phyloP scores from a whole-genome alignment of 2,888 invertebrate species.

The Meiosimyza decipiens region DNA sequence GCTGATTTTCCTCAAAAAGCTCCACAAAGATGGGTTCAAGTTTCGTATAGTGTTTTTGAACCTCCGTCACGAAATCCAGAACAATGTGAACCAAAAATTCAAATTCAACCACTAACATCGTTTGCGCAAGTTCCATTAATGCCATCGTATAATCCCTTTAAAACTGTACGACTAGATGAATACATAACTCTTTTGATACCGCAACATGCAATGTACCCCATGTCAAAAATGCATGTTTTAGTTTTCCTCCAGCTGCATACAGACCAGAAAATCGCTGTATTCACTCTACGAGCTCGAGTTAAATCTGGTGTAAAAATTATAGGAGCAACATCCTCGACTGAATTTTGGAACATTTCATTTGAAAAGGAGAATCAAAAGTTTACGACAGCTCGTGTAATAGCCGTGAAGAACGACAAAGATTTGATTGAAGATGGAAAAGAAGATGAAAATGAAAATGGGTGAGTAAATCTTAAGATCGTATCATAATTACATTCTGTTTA shows the following conservation, averaged over 20 bases:
- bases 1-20: slow-evolving; percentile 70
- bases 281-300: slow-evolving; percentile 90
- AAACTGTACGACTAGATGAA: slow-evolving; percentile 86
- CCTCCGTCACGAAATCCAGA: slow-evolving; percentile 77
- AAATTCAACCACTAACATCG: slow-evolving; percentile 76
- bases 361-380: slow-evolving; percentile 85
- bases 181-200: slow-evolving; percentile 87
- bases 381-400: slow-evolving; percentile 89
- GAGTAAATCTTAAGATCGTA: neutral
- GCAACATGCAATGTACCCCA: slow-evolving; percentile 88
- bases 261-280: slow-evolving; percentile 77
- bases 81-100: slow-evolving; percentile 80
- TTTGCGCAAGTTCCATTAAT: slow-evolving; percentile 77
- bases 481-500: too few relatives aligned
- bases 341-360: slow-evolving; percentile 88
- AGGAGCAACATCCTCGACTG: slow-evolving; percentile 81
- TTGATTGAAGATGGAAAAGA: slow-evolving; percentile 49
- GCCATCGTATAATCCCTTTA: slow-evolving; percentile 82
- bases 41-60: slow-evolving; percentile 90
- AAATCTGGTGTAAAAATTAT: slow-evolving; percentile 88
- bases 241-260: slow-evolving; percentile 84
- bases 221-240: slow-evolving; percentile 89
- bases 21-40: slow-evolving; percentile 80
- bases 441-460: slow-evolving; percentile 15
- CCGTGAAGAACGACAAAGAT: slow-evolving; percentile 74